Evolutionary conservation across 2,888 invertebrate species (phyloP).

Genomic region (Plemyria rubiginata): DNA sequence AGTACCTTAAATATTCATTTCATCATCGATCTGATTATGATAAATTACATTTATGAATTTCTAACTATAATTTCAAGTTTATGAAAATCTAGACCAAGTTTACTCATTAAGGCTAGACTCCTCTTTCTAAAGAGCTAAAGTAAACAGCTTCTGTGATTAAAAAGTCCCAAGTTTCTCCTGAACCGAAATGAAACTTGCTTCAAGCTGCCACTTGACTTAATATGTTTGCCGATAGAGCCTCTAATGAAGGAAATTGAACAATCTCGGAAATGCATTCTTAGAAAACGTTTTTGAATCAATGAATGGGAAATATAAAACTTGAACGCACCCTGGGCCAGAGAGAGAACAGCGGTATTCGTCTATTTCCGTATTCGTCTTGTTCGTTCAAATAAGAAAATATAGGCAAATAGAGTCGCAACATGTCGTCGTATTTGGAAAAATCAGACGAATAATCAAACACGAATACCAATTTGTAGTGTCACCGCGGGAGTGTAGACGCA

Average conservation of each 20-base stretch:
- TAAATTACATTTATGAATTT: not conserved
- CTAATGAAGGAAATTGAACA: slow-evolving; percentile 26
- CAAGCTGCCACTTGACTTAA: slow-evolving; percentile 37
- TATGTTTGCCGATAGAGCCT: slow-evolving; percentile 29
- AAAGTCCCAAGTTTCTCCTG: slow-evolving; percentile 32
- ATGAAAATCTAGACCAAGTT: slow-evolving; percentile 25
- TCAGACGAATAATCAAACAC: too few relatives aligned
- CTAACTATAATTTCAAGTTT: not conserved
- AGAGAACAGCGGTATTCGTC: too few relatives aligned
- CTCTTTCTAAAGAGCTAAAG: slow-evolving; percentile 26
- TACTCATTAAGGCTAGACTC: slow-evolving; percentile 29
- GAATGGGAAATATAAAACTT: too few relatives aligned
- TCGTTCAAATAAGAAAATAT: too few relatives aligned
- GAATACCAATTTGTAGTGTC: too few relatives aligned
- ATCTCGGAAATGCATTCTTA: not conserved
- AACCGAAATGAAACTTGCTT: slow-evolving; percentile 37
- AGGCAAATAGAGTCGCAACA: too few relatives aligned
- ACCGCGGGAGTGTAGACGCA: too few relatives aligned
- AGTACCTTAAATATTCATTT: too few relatives aligned
- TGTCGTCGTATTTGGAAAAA: too few relatives aligned
- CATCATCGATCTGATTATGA: not conserved
- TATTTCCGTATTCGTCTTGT: too few relatives aligned
- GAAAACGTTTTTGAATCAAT: too few relatives aligned
- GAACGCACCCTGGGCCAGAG: too few relatives aligned
- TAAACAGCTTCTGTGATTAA: slow-evolving; percentile 40